A percentile compares a stretch with the other conserved stretches of the same genome.
Evolutionary conservation across 2,888 invertebrate genomes (phyloP).

Genomic region (Pristionchus maxplancki): DNA sequence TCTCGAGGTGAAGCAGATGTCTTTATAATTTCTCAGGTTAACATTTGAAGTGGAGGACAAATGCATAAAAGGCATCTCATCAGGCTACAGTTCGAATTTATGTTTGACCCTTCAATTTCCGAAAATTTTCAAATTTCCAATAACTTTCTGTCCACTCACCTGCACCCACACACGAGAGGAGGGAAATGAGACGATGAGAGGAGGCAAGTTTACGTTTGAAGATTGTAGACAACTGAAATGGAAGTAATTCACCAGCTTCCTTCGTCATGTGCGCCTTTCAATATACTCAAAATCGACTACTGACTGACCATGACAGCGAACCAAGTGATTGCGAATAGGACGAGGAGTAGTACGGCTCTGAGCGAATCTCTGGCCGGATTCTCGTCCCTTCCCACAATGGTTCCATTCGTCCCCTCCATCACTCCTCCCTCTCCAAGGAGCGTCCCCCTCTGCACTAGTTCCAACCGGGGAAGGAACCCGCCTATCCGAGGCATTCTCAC

Average conservation of each 20-base stretch:
- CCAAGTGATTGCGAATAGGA: slow-evolving; percentile 74
- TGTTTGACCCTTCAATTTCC: neutral
- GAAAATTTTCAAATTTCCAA: too few species aligned
- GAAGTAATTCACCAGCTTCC: neutral
- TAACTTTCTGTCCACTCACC: slow-evolving; percentile 17
- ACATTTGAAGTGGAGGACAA: too few species aligned
- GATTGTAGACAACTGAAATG: slow-evolving; percentile 44
- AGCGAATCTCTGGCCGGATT: slow-evolving; percentile 70
- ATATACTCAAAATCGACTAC: neutral
- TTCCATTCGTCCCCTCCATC: neutral
- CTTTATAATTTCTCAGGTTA: too few species aligned
- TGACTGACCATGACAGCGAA: slow-evolving; percentile 69
- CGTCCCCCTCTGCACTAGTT: neutral
- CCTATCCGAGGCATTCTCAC: slow-evolving; percentile 41
- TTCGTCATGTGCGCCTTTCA: too few species aligned
- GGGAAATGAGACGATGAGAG: slow-evolving; percentile 58
- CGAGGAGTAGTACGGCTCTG: slow-evolving; percentile 72
- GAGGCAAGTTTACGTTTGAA: slow-evolving; percentile 59
- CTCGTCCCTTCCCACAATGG: neutral
- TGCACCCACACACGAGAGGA: slow-evolving; percentile 65
- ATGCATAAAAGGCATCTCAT: too few species aligned
- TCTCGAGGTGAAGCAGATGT: too few species aligned
- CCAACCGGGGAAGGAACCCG: slow-evolving; percentile 22
- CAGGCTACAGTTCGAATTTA: too few species aligned
- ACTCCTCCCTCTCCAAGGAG: neutral